Evolutionary conservation across 1,140 invertebrate genomes (phyloP).

Genomic region (Drosophila willistoni): DNA sequence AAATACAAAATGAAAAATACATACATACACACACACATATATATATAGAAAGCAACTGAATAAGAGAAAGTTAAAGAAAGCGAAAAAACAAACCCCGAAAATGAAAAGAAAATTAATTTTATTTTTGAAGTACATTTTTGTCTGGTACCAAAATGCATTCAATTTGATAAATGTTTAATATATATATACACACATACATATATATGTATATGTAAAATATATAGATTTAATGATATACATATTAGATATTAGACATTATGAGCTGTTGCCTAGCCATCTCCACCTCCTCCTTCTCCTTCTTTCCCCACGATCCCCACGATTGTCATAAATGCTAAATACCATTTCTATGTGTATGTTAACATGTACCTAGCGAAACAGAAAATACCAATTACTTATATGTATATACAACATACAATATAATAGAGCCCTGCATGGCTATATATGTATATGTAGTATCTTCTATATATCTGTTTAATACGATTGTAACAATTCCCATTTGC

Average conservation of each 20-base stretch:
- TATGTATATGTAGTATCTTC: background rate
- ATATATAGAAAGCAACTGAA: conserved; percentile 26
- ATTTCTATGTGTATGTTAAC: conserved; percentile 35
- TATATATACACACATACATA: conserved; percentile 34
- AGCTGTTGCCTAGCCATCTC: conserved; percentile 12
- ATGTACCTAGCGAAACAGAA: conserved; percentile 32
- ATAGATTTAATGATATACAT: conserved; percentile 33
- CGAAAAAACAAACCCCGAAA: conserved; percentile 12
- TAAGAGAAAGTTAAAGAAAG: background rate
- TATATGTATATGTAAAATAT: conserved; percentile 33
- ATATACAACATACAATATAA: conserved; percentile 6
- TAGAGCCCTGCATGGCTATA: background rate
- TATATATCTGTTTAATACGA: background rate
- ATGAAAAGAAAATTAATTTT: conserved; percentile 42
- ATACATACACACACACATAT: conserved; percentile 3
- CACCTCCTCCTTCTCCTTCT: conserved; percentile 2
- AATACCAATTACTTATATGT: conserved; percentile 28
- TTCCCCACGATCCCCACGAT: conserved; percentile 22
- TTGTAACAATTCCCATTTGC: background rate
- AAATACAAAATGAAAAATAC: conserved; percentile 10
- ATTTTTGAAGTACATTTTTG: conserved; percentile 66
- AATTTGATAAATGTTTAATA: conserved; percentile 69
- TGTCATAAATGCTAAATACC: conserved; percentile 23
- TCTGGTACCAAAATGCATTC: conserved; percentile 73
- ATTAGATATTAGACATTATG: conserved; percentile 19